Evolutionary conservation across 1,140 invertebrate genomes (phyloP).

Genomic region (Thalassaphorura encarpata): DNA sequence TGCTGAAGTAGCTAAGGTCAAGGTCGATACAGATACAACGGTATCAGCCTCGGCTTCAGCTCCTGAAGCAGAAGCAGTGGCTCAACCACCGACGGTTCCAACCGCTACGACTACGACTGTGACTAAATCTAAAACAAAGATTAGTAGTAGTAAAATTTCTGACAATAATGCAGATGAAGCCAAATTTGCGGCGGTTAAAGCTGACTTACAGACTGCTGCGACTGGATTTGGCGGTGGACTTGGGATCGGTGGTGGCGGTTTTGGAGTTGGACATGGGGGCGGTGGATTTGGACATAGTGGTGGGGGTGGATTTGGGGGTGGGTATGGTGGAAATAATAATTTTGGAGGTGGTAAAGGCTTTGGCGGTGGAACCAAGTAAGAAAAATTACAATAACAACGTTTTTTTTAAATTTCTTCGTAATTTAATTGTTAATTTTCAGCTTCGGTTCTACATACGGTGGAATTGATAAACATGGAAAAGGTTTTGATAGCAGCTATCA

Average conservation of each 20-base stretch:
- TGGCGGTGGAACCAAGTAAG: constrained; percentile 18
- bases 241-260: constrained; percentile 13
- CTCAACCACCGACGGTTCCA: background rate
- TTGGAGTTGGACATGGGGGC: constrained; percentile 14
- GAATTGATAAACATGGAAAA: constrained; percentile 20
- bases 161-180: background rate
- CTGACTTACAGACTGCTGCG: constrained; percentile 21
- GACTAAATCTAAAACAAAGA: background rate
- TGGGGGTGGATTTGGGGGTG: constrained; percentile 17
- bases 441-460: constrained; percentile 18
- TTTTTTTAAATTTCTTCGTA: background rate
- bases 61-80: too few relatives aligned
- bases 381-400: background rate
- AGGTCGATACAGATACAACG: too few relatives aligned
- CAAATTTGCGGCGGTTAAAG: constrained; percentile 2
- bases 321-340: constrained; percentile 1
- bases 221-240: constrained; percentile 19
- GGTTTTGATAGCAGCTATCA: constrained; percentile 7
- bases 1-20: too few relatives aligned
- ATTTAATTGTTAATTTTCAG: constrained; percentile 3
- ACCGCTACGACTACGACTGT: background rate
- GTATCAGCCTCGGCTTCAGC: too few relatives aligned
- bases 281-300: constrained; percentile 6
- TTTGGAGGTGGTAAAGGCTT: constrained; percentile 14
- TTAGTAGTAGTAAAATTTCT: background rate